These are phyloP conservation scores for Carposina sasakii DNA, from an alignment of 1,140 invertebrate species.

Conservation along the genomic window DNA sequence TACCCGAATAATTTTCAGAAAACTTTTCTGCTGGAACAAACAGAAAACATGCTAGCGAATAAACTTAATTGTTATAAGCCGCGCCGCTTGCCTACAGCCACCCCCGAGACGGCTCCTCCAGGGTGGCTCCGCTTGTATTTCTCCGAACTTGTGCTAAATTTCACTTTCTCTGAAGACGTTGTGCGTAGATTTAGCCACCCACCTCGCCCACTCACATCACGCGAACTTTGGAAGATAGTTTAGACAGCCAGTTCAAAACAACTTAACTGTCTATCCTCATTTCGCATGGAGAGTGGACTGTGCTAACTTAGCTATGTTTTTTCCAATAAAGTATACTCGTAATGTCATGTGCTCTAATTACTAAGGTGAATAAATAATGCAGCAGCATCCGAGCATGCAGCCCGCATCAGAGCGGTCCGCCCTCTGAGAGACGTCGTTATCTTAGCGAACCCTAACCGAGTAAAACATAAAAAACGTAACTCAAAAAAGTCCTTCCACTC, in stretches of 20 bases:
- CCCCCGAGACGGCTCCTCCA: constrained; percentile 38
- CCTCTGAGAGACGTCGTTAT: constrained; percentile 64
- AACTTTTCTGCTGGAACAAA: constrained; percentile 34
- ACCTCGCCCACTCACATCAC: constrained; percentile 36
- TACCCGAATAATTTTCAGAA: no score
- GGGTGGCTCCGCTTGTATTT: constrained; percentile 56
- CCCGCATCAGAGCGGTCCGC: constrained; percentile 42
- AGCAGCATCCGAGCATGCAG: constrained; percentile 22
- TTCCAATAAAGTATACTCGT: no score
- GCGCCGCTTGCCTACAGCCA: constrained; percentile 46
- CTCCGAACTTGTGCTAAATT: constrained; percentile 71
- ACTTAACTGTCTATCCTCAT: no score
- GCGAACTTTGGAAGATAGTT: constrained; percentile 49
- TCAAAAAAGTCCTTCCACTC: constrained; percentile 70
- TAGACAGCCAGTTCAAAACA: no score
- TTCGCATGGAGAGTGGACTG: no score
- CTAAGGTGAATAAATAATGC: no score
- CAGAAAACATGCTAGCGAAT: constrained; percentile 61
- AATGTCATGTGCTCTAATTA: no score
- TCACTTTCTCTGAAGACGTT: constrained; percentile 70
- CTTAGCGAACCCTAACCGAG: constrained; percentile 64
- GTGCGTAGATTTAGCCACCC: constrained; percentile 65
- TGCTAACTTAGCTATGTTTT: no score
- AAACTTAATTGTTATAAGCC: constrained; percentile 71
- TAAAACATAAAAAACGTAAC: constrained; percentile 71